Evolutionary conservation across 2,797 vertebrate species (phyloP).

Genomic region (Etheostoma nigrum): DNA sequence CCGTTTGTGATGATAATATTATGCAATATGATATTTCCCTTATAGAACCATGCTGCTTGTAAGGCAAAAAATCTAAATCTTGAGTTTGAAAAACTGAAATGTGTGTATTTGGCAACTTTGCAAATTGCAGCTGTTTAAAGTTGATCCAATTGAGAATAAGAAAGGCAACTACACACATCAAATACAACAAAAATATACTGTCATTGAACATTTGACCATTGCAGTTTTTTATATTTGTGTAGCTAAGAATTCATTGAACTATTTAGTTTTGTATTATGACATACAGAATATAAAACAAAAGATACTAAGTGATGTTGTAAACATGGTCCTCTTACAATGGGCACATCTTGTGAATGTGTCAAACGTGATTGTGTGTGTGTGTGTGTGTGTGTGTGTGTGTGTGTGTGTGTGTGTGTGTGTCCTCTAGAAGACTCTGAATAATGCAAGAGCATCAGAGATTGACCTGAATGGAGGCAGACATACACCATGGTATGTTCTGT

Average conservation of each 20-base stretch:
- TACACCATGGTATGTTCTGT: slow-evolving; percentile 83
- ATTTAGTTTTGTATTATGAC: slow-evolving; percentile 62
- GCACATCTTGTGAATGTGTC: slow-evolving; percentile 70
- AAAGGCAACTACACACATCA: slow-evolving; percentile 71
- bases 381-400: slow-evolving; percentile 34
- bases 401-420: slow-evolving; percentile 23
- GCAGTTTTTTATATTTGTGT: slow-evolving; percentile 44
- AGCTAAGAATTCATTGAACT: slow-evolving; percentile 58
- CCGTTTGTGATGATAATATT: slow-evolving; percentile 53
- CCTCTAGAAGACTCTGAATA: slow-evolving; percentile 74
- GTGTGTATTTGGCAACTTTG: slow-evolving; percentile 76
- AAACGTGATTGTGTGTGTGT: slow-evolving; percentile 28
- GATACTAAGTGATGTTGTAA: slow-evolving; percentile 79
- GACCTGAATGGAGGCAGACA: slow-evolving; percentile 87
- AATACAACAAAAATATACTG: slow-evolving; percentile 67
- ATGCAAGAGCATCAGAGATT: slow-evolving; percentile 82
- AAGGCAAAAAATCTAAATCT: slow-evolving; percentile 78
- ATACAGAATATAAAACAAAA: slow-evolving; percentile 65
- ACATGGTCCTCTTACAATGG: slow-evolving; percentile 82
- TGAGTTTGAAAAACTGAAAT: slow-evolving; percentile 62
- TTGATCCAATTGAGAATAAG: slow-evolving; percentile 70
- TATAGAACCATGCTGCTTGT: slow-evolving; percentile 71
- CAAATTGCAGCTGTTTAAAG: slow-evolving; percentile 66
- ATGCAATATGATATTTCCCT: slow-evolving; percentile 70
- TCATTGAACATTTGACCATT: slow-evolving; percentile 56